Percentiles rank a stretch among this genome's conserved stretches.
Evolutionary conservation across 2,888 invertebrate genomes (phyloP).

Genomic region (Ochropacha duplaris): DNA sequence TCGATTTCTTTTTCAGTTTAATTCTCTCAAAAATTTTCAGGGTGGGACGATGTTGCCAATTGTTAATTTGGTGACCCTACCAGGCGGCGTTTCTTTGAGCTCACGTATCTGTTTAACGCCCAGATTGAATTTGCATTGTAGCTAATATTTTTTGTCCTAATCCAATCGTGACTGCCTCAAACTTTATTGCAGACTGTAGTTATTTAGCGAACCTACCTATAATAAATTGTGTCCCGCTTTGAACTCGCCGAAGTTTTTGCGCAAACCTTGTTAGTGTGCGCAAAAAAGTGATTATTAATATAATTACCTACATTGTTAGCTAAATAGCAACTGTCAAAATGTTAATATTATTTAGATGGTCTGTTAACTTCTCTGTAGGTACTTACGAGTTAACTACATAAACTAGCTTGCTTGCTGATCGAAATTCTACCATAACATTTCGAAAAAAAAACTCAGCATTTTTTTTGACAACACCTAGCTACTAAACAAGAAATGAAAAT

Average conservation of each 20-base stretch:
- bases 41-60: neutral
- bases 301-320: conserved; percentile 20
- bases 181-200: conserved; percentile 14
- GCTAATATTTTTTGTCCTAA: conserved; percentile 36
- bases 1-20: no score
- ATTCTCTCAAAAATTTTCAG: neutral
- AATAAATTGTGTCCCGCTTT: conserved; percentile 43
- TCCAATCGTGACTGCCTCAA: conserved; percentile 39
- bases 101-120: conserved; percentile 19
- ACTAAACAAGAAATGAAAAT: no score
- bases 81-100: conserved; percentile 1
- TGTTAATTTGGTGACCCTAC: neutral
- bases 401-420: no score
- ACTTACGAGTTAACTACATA: no score
- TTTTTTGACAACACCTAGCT: no score
- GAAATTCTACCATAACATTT: no score
- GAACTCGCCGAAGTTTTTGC: conserved; percentile 43
- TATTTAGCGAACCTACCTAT: conserved; percentile 39
- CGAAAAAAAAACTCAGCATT: no score
- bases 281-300: conserved; percentile 18
- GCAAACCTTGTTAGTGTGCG: conserved; percentile 31
- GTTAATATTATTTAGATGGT: conserved; percentile 19
- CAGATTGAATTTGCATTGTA: conserved; percentile 54
- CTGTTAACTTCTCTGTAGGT: neutral
- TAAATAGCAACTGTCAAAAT: conserved; percentile 30